A percentile compares a stretch with the other conserved stretches of the same genome.
phyloP scores from a whole-genome alignment of 2,113 vertebrate genomes.

The Myocastor coypus region DNA sequence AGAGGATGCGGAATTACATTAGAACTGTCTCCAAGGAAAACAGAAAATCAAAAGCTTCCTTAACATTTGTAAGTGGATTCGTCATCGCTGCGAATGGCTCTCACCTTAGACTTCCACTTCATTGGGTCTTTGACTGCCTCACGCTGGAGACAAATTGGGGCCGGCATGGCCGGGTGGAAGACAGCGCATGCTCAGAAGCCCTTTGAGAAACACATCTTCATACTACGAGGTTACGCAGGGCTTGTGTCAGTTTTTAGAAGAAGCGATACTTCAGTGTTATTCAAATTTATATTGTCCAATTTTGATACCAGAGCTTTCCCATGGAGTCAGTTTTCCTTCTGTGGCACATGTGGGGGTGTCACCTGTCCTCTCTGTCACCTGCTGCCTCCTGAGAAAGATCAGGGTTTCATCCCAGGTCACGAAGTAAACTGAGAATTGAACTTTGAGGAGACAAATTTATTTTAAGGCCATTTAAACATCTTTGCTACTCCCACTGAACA shows the following conservation, averaged over 20 bases:
- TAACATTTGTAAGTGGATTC: not conserved
- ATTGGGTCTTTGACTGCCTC: not conserved
- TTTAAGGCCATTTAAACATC: not conserved
- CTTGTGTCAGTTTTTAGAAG: not conserved
- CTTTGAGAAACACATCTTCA: not conserved
- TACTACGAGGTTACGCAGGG: not conserved
- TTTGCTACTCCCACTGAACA: not conserved
- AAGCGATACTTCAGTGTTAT: not conserved
- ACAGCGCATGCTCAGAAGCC: not conserved
- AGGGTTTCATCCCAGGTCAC: not conserved
- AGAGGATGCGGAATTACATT: constrained; percentile 7
- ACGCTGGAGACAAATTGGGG: not conserved
- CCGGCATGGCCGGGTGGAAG: constrained; percentile 5
- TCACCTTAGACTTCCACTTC: not conserved
- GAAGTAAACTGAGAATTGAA: not conserved
- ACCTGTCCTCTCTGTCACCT: not conserved
- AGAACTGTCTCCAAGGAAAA: not conserved
- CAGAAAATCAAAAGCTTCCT: not conserved
- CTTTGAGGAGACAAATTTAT: not conserved
- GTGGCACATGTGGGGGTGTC: not conserved
- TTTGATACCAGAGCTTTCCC: not conserved
- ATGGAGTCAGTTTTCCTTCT: not conserved
- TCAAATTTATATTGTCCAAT: not conserved
- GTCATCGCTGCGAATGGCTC: not conserved
- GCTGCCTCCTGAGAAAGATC: not conserved